Percentiles rank a stretch among this genome's conserved stretches.
Evolutionary conservation across 1,140 invertebrate genomes (phyloP).

Genomic region (Galleria mellonella): DNA sequence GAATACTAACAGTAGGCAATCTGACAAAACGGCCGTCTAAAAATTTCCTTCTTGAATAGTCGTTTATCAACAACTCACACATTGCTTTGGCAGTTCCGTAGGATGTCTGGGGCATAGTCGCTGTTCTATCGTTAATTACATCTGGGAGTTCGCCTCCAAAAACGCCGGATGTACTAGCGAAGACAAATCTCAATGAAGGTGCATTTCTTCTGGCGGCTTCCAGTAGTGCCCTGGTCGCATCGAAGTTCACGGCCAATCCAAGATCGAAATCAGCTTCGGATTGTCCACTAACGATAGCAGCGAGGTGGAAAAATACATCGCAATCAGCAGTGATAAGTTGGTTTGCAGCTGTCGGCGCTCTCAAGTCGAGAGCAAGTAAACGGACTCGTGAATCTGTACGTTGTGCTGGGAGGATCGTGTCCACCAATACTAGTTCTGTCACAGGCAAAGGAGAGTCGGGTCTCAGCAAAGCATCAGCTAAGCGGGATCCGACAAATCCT

Average conservation of each 20-base stretch:
- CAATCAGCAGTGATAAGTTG: constrained; percentile 17
- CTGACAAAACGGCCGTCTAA: constrained; percentile 39
- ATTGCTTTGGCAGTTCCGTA: constrained; percentile 54
- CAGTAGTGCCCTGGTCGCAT: constrained; percentile 40
- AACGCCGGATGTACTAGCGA: constrained; percentile 43
- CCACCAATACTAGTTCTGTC: constrained; percentile 27
- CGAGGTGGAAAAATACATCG: constrained; percentile 46
- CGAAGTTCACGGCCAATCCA: constrained; percentile 50
- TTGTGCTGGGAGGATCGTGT: constrained; percentile 12
- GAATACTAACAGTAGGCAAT: constrained; percentile 49
- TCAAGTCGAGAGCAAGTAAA: constrained; percentile 22
- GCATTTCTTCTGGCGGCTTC: constrained; percentile 29
- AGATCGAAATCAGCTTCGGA: constrained; percentile 52
- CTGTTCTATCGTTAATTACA: constrained; percentile 30
- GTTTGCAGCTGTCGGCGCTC: constrained; percentile 17
- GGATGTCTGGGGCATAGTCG: constrained; percentile 42
- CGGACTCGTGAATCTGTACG: constrained; percentile 21
- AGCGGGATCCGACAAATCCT: constrained; percentile 40
- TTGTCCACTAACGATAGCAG: constrained; percentile 55
- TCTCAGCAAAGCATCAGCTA: constrained; percentile 29
- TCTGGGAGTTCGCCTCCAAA: constrained; percentile 47
- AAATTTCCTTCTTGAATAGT: constrained; percentile 45
- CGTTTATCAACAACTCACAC: constrained; percentile 49
- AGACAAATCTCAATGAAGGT: constrained; percentile 35
- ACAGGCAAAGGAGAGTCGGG: constrained; percentile 23